Conservation (phyloP, 2,888 invertebrate species). For the Callyntrura guangdongensis region DNA sequence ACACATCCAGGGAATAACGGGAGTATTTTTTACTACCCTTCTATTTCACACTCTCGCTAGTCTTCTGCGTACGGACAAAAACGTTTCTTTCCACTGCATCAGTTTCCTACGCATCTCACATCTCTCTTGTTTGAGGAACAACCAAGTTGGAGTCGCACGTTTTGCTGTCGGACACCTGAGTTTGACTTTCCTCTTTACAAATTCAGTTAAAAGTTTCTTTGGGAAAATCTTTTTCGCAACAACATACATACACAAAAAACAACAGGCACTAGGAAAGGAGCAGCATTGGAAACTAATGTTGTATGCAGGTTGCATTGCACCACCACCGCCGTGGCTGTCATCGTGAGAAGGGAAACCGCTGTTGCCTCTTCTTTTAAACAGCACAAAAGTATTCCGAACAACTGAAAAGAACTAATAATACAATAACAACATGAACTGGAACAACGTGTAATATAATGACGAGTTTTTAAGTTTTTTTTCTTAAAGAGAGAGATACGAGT, state of each 20-base stretch:
- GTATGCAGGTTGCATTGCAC: slow-evolving; percentile 58
- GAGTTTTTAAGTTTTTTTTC: slow-evolving; percentile 23
- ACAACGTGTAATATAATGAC: slow-evolving; percentile 45
- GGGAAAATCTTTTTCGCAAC: slow-evolving; percentile 54
- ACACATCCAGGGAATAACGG: slow-evolving; percentile 26
- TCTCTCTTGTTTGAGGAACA: not conserved
- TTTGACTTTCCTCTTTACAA: slow-evolving; percentile 69
- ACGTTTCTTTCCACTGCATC: slow-evolving; percentile 4
- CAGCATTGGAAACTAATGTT: slow-evolving; percentile 30
- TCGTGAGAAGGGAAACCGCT: slow-evolving; percentile 26
- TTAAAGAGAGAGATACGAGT: not conserved
- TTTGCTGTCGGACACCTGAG: slow-evolving; percentile 57
- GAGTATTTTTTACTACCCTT: slow-evolving; percentile 53
- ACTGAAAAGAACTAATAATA: not conserved
- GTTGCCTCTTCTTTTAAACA: not conserved
- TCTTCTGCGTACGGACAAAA: not conserved
- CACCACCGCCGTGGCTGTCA: not conserved
- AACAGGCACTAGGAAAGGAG: slow-evolving; percentile 26
- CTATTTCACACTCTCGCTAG: slow-evolving; percentile 19
- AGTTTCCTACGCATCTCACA: not conserved
- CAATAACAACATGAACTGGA: slow-evolving; percentile 34
- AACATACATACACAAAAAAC: not conserved
- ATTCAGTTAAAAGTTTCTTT: slow-evolving; percentile 70
- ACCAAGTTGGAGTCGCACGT: not conserved
- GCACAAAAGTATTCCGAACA: not conserved